Base-by-base conservation (phyloP, 2,888 invertebrate species). In the Drosophila anomelani region DNA sequence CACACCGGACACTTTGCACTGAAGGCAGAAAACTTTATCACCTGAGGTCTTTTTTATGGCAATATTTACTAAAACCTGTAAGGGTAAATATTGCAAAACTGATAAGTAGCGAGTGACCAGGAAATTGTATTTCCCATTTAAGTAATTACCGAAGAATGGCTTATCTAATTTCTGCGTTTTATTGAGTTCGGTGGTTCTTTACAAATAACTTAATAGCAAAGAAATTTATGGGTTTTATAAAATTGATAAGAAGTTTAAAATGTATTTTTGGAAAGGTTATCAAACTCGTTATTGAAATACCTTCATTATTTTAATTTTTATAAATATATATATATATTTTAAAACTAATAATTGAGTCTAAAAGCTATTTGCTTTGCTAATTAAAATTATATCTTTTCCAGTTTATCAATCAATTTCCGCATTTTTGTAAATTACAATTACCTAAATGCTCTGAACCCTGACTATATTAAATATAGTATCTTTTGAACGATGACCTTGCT, bases 81-180 rank as follows among this genome's bases (percentile, higher is more conserved):
- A 20, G 36, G 49, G 64, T 51, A 66, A 51, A 66, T 66, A 66
- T 51, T 66, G 64, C 41, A 36, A 43, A 13, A n/a, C 20, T 51
- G 67, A 66, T 66, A 66, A 66, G 64, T 34, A 15, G 64, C 41
- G n/a, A 51, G 36, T 51, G 49, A 66, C 41, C 51, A 41, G 29
- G 43, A 43, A 47, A 43, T 17, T 7, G 36, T 36, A 26, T n/a
- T 49, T 38, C 7, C 51, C 36, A 23, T 8, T 47, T 36, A 34
- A 12, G 51, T n/a, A 20, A 58, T 63, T 64, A 34, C 32, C 39
- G 17, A 64, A 64, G 64, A 64, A 41, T 51, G 7, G 32, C 64
- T 64, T 64, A 66, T 64, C 64, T 64, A 49, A 34, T 36, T 32
- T 36, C 17, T 10, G 20, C 23, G 15, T n/a, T 49, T 29, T 41